Evolutionary conservation across 2,888 invertebrate species (phyloP).

Genomic region (Dryocosmus kuriphilus): DNA sequence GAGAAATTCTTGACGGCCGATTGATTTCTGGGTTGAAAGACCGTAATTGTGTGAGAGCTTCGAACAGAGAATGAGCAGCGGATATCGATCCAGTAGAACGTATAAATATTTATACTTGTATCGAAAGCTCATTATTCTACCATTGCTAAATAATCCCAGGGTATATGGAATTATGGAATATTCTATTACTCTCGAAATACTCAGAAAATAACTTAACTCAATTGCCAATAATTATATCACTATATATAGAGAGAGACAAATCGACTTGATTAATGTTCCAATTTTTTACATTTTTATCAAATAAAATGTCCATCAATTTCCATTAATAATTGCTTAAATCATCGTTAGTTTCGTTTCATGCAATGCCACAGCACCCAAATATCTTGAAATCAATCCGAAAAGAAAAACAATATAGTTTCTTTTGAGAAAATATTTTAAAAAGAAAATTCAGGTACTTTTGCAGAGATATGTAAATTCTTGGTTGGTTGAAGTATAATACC

Average conservation of each 20-base stretch:
- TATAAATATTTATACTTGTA: conserved; percentile 56
- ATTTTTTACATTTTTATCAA: not conserved
- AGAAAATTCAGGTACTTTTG: conserved; percentile 41
- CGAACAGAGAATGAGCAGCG: not conserved
- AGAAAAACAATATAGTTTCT: not conserved
- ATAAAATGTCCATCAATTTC: not conserved
- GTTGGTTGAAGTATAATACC: conserved; percentile 51
- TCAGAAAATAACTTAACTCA: not conserved
- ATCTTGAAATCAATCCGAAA: too few species aligned
- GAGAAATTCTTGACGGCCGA: conserved; percentile 10
- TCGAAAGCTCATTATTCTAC: conserved; percentile 60
- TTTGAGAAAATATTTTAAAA: not conserved
- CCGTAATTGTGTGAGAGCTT: not conserved
- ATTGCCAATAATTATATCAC: conserved; percentile 1
- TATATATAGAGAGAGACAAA: not conserved
- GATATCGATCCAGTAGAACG: conserved; percentile 22
- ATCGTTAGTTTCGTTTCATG: too few species aligned
- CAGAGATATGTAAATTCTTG: conserved; percentile 54
- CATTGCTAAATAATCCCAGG: conserved; percentile 55
- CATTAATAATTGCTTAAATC: not conserved
- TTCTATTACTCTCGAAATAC: not conserved
- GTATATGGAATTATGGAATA: conserved; percentile 38
- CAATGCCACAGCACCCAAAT: too few species aligned
- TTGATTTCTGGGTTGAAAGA: conserved; percentile 33
- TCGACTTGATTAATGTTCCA: not conserved